Percentiles rank a stretch among this genome's conserved stretches.
These are phyloP conservation scores for Aphaenogaster ashmeadi DNA, from an alignment of 1,140 invertebrate genomes.

Conservation along the genomic window DNA sequence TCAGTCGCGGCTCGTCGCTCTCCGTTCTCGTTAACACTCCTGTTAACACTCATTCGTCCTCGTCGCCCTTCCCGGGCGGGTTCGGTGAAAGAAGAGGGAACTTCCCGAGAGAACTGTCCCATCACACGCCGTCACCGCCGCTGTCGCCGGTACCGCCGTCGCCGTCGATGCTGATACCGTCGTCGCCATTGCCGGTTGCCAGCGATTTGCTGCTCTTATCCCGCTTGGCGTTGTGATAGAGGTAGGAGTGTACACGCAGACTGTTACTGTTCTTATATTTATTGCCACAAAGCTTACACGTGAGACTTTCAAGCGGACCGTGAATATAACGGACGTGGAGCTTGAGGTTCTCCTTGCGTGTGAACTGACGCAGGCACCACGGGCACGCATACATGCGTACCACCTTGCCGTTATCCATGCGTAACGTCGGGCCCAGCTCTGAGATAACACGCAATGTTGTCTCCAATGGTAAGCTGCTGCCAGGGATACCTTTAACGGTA, in stretches of 20 bases:
- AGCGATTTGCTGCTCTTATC: conserved; percentile 82
- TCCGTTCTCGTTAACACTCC: background rate
- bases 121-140: conserved; percentile 21
- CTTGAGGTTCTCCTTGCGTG: conserved; percentile 86
- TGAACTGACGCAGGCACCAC: conserved; percentile 86
- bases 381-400: conserved; percentile 86
- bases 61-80: background rate
- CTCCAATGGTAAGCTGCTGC: conserved; percentile 83
- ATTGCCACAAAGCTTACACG: conserved; percentile 86
- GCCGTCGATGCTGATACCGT: conserved; percentile 23
- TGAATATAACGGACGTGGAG: conserved; percentile 86
- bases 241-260: conserved; percentile 87
- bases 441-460: conserved; percentile 85
- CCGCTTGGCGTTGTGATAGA: conserved; percentile 86
- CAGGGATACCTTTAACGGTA: conserved; percentile 83
- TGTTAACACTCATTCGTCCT: conserved; percentile 13
- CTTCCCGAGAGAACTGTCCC: background rate
- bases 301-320: conserved; percentile 85
- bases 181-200: conserved; percentile 65
- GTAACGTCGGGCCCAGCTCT: conserved; percentile 83
- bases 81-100: background rate
- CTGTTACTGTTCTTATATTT: conserved; percentile 87
- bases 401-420: conserved; percentile 84
- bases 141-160: background rate
- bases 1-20: background rate